These are phyloP conservation scores for Sarcoramphus papa DNA, from an alignment of 2,797 vertebrate genomes.

Conservation along the genomic window DNA sequence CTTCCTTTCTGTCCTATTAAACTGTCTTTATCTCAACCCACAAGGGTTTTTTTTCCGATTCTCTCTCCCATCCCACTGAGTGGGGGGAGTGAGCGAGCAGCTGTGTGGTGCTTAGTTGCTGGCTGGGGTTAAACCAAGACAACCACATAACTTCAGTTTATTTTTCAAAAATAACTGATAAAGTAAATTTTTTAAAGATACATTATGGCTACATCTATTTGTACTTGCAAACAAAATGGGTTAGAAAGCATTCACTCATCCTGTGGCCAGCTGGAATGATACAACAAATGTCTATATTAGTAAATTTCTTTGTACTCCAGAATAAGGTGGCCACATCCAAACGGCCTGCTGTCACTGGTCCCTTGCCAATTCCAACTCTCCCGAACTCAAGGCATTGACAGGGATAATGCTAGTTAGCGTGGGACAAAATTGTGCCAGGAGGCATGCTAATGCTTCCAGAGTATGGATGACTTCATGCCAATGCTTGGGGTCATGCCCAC, in stretches of 20 bases:
- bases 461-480: background rate
- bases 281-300: background rate
- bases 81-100: too few species aligned
- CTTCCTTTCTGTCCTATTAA: too few species aligned
- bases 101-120: too few species aligned
- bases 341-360: background rate
- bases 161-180: background rate
- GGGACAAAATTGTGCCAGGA: background rate
- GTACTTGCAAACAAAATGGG: background rate
- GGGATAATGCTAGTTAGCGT: background rate
- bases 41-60: too few species aligned
- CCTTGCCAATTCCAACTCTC: background rate
- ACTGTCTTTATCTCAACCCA: too few species aligned
- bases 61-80: too few species aligned
- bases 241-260: background rate
- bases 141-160: background rate
- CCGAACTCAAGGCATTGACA: background rate
- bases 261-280: background rate
- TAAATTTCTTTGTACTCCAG: background rate
- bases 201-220: background rate
- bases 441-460: background rate
- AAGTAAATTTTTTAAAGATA: background rate
- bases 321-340: background rate
- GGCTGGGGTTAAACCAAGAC: too few species aligned
- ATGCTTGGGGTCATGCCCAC: background rate